Base-by-base conservation (phyloP, 2,797 vertebrate genomes). In the Serranus cabrilla region DNA sequence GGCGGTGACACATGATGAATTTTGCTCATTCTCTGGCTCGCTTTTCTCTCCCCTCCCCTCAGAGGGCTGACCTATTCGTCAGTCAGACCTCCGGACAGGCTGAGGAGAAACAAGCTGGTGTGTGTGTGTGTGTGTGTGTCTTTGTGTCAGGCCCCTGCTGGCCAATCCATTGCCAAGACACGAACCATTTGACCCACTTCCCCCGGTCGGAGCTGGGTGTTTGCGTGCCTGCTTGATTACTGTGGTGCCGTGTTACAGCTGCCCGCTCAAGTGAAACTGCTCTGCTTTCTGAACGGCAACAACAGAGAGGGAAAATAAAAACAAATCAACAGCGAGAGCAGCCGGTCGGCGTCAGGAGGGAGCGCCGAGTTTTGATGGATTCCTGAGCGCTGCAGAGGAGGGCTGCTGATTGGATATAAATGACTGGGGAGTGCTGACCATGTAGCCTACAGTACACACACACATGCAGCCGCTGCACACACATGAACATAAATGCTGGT, bases 131-230 rank as follows among this genome's bases (percentile, higher is more conserved):
- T 59, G 20, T 21, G 40, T 61, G 56, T 72, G 46, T 60, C 13
- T 80, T 13, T 74, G 70, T 75, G 55, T 74, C 52, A 55, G 39
- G 51, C 45, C 60, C 59, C 78, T 68, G 64, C 64, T 64, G 82
- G 65, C 64, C 81, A 78, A 82, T 86, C 85, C 76, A 73, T 57
- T 81, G 80, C 83, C 87, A 84, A 81, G 68, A 79, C 81, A 77
- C 50, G 4, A 70, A 75, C 71, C 65, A 73, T 88, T 81, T 89
- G 88, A 90, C 87, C 88, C 87, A 90, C 82, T 90, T 90, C 71
- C 76, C 42, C 27, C 11, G 31, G 54, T 50, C 71, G 31, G 73
- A 64, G 73, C 65, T 66, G 16, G 20, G 63, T 42, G 65, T 39
- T 76, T 31, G n/a, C 14, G 61, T 37, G 71, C 4, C 31, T 58